These are phyloP conservation scores for Psittacula cyanocephala DNA, from an alignment of 2,113 vertebrate genomes.

Conservation along the genomic window DNA sequence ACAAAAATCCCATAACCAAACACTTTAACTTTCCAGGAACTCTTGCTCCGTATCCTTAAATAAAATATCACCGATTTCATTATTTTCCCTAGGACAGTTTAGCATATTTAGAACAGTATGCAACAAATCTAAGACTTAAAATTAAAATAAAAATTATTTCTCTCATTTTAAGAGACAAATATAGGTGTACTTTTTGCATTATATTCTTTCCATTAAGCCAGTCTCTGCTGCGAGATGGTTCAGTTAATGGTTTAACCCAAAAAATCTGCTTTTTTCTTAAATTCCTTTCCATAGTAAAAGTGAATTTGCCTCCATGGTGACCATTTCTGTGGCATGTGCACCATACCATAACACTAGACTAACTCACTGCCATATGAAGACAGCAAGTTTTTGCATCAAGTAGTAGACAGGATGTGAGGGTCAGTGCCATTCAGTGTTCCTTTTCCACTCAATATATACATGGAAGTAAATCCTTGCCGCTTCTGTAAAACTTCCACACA, in stretches of 20 bases:
- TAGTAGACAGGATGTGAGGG: background rate
- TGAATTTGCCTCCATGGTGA: background rate
- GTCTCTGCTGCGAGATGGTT: background rate
- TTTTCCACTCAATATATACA: background rate
- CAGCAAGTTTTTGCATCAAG: background rate
- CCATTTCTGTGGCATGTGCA: background rate
- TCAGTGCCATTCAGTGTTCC: background rate
- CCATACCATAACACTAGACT: background rate
- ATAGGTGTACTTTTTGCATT: background rate
- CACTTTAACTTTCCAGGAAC: background rate
- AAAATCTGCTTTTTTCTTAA: background rate
- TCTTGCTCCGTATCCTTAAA: background rate
- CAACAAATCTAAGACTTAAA: background rate
- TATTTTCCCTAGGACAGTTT: background rate
- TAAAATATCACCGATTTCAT: background rate
- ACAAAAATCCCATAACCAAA: background rate
- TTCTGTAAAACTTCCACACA: accelerated
- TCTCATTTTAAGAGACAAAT: background rate
- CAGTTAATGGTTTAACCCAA: background rate
- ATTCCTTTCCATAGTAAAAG: background rate
- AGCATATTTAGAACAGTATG: background rate
- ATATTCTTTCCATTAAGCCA: background rate
- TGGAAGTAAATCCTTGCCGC: background rate
- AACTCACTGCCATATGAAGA: background rate
- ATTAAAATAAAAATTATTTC: background rate